Evolutionary conservation across 2,888 invertebrate species (phyloP).

Genomic region (Calephelis perditalis): DNA sequence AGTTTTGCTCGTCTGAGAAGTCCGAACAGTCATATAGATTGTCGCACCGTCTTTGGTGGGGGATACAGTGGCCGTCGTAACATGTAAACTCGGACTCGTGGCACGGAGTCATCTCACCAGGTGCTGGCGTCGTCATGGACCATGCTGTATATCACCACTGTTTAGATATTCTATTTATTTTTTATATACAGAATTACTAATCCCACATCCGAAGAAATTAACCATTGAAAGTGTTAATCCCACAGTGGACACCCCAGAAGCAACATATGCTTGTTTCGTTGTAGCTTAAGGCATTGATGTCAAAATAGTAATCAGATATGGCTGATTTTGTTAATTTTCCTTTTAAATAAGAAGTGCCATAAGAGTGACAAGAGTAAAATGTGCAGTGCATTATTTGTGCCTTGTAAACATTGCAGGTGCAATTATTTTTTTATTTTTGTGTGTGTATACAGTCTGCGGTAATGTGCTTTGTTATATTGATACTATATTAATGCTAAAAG

Average conservation of each 20-base stretch:
- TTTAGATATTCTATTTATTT: constrained; percentile 25
- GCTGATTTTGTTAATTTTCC: too few relatives aligned
- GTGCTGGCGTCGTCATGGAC: constrained; percentile 55
- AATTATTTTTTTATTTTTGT: background rate
- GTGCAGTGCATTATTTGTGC: constrained; percentile 10
- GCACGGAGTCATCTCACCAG: constrained; percentile 62
- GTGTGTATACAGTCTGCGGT: background rate
- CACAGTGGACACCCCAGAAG: too few relatives aligned
- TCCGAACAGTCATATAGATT: constrained; percentile 93
- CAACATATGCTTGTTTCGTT: too few relatives aligned
- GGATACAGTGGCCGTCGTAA: constrained; percentile 87
- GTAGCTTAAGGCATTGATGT: too few relatives aligned
- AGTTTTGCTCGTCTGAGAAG: constrained; percentile 94
- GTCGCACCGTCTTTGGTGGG: constrained; percentile 88
- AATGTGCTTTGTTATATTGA: background rate
- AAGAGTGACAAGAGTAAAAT: background rate
- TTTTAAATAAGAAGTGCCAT: background rate
- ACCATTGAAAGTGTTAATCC: too few relatives aligned
- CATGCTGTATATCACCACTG: constrained; percentile 52
- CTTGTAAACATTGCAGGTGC: background rate
- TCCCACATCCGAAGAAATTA: too few relatives aligned
- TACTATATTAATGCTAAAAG: background rate
- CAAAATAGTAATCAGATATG: too few relatives aligned
- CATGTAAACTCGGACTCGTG: constrained; percentile 83
- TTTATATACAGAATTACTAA: too few relatives aligned